Percentiles rank a stretch among this genome's conserved stretches.
Evolutionary conservation across 2,113 vertebrate species (phyloP).

Genomic region (Phylloscopus trochilus): DNA sequence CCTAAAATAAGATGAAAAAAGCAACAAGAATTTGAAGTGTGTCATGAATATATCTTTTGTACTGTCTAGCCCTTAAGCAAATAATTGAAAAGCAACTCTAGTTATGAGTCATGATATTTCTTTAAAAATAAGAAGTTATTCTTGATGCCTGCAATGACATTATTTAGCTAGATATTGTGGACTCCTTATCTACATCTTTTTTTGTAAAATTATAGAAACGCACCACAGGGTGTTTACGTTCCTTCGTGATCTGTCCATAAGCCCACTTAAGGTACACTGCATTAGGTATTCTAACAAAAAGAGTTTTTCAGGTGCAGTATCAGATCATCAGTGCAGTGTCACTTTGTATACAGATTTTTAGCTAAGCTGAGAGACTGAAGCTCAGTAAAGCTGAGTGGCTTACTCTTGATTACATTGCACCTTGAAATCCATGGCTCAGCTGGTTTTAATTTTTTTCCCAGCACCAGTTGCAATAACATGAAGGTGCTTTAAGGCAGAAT

Average conservation of each 20-base stretch:
- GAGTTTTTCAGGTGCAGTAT: background rate
- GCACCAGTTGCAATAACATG: background rate
- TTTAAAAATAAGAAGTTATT: constrained; percentile 14
- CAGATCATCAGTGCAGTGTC: background rate
- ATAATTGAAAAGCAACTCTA: constrained; percentile 36
- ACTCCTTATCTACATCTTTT: background rate
- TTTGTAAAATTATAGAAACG: background rate
- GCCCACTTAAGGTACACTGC: background rate
- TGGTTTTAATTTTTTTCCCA: background rate
- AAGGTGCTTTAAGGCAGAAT: background rate
- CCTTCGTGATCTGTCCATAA: background rate
- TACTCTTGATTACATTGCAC: background rate
- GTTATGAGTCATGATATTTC: constrained; percentile 52
- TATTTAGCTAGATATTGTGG: constrained; percentile 8
- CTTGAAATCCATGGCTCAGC: background rate
- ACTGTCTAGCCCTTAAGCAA: constrained; percentile 30
- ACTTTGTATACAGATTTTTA: background rate
- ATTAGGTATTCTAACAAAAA: background rate
- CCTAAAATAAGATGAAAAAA: constrained; percentile 39
- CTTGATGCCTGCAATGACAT: background rate
- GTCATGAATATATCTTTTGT: constrained; percentile 5
- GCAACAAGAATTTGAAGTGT: constrained; percentile 1
- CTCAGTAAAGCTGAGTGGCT: background rate
- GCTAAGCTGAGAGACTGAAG: background rate
- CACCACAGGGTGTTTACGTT: background rate